Conservation (phyloP, 2,888 invertebrate genomes). For the Lomographa bimaculata region DNA sequence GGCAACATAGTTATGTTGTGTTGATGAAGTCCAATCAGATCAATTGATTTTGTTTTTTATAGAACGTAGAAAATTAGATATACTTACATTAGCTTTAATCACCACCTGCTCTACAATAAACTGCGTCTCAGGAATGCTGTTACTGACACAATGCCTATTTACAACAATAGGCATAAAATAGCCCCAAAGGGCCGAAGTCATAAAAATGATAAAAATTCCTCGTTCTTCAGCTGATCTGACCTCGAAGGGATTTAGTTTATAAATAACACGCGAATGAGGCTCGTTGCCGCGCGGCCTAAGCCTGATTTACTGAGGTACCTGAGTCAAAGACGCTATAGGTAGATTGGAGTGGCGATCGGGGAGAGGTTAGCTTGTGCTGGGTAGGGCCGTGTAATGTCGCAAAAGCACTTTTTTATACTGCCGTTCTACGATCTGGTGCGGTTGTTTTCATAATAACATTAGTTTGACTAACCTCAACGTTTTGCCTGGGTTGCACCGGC, state of each 20-base stretch:
- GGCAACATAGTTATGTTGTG: too few relatives aligned
- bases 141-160: neutral
- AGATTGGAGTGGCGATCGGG: constrained; percentile 34
- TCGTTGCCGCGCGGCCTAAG: constrained; percentile 63
- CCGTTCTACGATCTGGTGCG: too few relatives aligned
- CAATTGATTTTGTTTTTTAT: too few relatives aligned
- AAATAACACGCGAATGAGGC: constrained; percentile 76
- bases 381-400: too few relatives aligned
- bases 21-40: too few relatives aligned
- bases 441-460: too few relatives aligned
- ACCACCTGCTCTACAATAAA: constrained; percentile 4
- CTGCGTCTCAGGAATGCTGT: neutral
- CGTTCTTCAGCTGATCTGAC: constrained; percentile 45
- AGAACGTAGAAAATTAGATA: too few relatives aligned
- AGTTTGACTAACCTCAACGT: too few relatives aligned
- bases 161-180: constrained; percentile 27
- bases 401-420: too few relatives aligned
- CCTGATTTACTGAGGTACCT: constrained; percentile 73
- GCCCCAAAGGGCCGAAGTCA: constrained; percentile 34
- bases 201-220: constrained; percentile 52
- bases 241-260: constrained; percentile 58
- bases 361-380: constrained; percentile 4
- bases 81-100: too few relatives aligned
- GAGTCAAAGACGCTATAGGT: constrained; percentile 31
- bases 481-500: too few relatives aligned